Evolutionary conservation across 2,113 vertebrate species (phyloP).

Genomic region (Psephotus haematonotus): DNA sequence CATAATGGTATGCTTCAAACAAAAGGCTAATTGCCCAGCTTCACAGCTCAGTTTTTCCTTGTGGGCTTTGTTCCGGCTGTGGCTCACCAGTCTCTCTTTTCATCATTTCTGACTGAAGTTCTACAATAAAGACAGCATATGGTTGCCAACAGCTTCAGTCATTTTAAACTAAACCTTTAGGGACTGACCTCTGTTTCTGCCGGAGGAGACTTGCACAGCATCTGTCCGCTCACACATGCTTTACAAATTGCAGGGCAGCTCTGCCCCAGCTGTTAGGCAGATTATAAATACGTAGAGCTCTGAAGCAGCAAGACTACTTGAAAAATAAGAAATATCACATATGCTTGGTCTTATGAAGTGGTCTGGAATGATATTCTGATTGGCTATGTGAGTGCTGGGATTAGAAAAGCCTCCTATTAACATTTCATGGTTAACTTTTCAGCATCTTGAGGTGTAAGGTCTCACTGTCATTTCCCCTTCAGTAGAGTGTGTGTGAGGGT

Average conservation of each 20-base stretch:
- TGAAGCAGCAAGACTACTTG: neutral
- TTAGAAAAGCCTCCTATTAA: no score
- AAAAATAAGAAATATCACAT: neutral
- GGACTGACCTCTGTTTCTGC: neutral
- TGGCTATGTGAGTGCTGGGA: neutral
- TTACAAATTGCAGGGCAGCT: neutral
- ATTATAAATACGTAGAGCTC: slow-evolving; percentile 15
- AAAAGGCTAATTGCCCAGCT: neutral
- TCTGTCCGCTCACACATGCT: neutral
- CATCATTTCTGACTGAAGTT: neutral
- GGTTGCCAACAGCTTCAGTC: neutral
- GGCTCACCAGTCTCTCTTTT: neutral
- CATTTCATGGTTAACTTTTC: no score
- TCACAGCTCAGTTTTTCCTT: neutral
- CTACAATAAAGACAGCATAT: neutral
- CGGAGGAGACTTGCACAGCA: neutral
- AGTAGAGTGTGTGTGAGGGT: no score
- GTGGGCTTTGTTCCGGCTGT: neutral
- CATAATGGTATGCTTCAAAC: neutral
- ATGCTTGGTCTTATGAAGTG: neutral
- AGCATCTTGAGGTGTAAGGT: no score
- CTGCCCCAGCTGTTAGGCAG: neutral
- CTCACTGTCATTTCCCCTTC: no score
- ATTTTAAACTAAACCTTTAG: neutral
- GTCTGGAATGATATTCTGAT: neutral